phyloP scores from a whole-genome alignment of 2,113 vertebrate species.

The Pseudorectes ferrugineus region DNA sequence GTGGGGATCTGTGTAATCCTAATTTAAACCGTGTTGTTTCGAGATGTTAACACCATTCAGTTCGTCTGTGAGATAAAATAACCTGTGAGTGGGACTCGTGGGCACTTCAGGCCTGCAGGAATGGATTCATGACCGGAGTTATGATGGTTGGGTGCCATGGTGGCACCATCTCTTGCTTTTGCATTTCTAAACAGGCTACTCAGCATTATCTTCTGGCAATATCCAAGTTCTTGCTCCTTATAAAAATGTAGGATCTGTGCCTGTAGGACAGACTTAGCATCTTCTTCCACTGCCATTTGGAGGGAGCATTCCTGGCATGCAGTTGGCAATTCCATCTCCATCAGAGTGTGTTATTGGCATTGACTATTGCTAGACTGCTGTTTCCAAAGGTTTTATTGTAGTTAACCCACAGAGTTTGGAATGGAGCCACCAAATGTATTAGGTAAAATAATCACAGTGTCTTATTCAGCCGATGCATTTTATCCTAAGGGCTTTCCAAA shows the following conservation, averaged over 20 bases:
- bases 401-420: not conserved
- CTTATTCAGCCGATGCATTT: not conserved
- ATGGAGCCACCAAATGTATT: not conserved
- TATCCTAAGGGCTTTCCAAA: not conserved
- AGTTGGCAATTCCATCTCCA: not conserved
- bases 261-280: not conserved
- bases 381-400: not conserved
- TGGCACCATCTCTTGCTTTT: not conserved
- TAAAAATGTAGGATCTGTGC: not conserved
- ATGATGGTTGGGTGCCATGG: fast-evolving
- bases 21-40: not conserved
- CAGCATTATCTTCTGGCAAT: not conserved
- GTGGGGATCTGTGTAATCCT: not conserved
- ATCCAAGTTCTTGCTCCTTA: not conserved
- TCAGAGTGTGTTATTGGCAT: not conserved
- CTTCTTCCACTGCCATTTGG: not conserved
- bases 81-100: fast-evolving
- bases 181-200: not conserved
- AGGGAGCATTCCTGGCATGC: not conserved
- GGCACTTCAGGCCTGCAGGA: not conserved
- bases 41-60: not conserved
- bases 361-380: not conserved
- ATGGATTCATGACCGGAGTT: too few species aligned
- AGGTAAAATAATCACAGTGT: not conserved
- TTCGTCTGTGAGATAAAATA: not conserved